These are phyloP conservation scores for Proisotoma minuta DNA, from an alignment of 2,888 invertebrate genomes.

Conservation along the genomic window DNA sequence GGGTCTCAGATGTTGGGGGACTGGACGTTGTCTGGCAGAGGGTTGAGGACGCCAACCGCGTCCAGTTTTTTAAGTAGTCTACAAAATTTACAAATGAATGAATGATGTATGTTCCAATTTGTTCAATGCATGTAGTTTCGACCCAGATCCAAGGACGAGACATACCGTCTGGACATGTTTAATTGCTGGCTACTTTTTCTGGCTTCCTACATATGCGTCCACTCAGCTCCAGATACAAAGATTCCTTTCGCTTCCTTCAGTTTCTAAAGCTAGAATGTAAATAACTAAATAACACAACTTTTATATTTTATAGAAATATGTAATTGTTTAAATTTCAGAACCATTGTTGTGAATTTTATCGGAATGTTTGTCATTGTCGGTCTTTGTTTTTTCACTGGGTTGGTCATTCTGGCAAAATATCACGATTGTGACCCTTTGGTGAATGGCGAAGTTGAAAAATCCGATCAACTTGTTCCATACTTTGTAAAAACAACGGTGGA, in stretches of 20 bases:
- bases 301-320: too few species aligned
- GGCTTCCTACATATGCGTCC: slow-evolving; percentile 26
- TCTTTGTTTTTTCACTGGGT: background rate
- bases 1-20: slow-evolving; percentile 64
- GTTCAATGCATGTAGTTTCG: slow-evolving; percentile 52
- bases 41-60: slow-evolving; percentile 60
- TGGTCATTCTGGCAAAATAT: background rate
- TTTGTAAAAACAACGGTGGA: background rate
- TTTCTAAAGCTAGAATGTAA: background rate
- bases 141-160: slow-evolving; percentile 52
- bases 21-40: slow-evolving; percentile 59
- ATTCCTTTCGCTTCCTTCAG: slow-evolving; percentile 7
- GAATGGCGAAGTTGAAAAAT: background rate
- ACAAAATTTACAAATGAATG: too few species aligned
- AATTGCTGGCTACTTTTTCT: slow-evolving; percentile 49
- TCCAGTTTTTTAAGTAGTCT: slow-evolving; percentile 68
- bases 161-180: slow-evolving; percentile 54
- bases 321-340: background rate
- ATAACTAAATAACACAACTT: background rate
- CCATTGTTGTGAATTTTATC: background rate
- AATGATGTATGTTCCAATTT: too few species aligned
- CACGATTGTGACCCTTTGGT: background rate
- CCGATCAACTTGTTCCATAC: slow-evolving; percentile 2
- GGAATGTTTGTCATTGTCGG: background rate
- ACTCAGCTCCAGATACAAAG: slow-evolving; percentile 31